Evolutionary conservation across 2,888 invertebrate genomes (phyloP), one percentile per base, ranked within the genome.

Genomic region (Coelopa pilipes): DNA sequence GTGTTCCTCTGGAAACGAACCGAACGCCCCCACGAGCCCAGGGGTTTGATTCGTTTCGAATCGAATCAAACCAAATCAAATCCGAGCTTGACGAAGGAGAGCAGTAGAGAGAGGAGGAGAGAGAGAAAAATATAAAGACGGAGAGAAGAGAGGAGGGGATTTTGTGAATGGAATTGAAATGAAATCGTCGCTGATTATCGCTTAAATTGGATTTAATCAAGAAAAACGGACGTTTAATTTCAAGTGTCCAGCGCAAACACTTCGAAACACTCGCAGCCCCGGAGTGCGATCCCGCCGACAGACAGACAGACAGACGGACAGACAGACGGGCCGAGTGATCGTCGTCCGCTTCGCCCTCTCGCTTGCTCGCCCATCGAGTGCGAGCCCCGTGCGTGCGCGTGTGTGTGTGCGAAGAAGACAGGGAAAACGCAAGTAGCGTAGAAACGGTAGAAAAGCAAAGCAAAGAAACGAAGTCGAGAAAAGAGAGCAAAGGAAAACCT

Each of bases 151-250:
- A 62, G 63, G 45, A 13, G 4, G 17, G 46, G 74, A 68, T 80
- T 83, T 80, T 80, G 79, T 79, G 79, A 83, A 82, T 82, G 80
- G 79, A 83, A 78, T 78, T 78, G 75, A 79, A 80, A 78, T 78
- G 74, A 74, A 81, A 78, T 78, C 57, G 63, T 57, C 76, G 79
- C 76, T 78, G 80, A 84, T 83, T 85, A 86, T 84, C 85, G 84
- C 82, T 83, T 86, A 85, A 87, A 87, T 87, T 87, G 85, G 82
- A 84, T 86, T 87, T 86, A 86, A 87, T 86, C 80, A 85, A 84
- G 84, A 83, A 83, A 82, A 85, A 83, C 82, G 80, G 82, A 81
- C 81, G 81, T 82, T 83, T 84, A 84, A 83, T 85, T 86, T 85
- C 81, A 82, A 83, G 83, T 83, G 82, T 78, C 47, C 71, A 71